These are phyloP conservation scores for Galemys pyrenaicus DNA, from an alignment of 2,113 vertebrate species.

Conservation along the genomic window DNA sequence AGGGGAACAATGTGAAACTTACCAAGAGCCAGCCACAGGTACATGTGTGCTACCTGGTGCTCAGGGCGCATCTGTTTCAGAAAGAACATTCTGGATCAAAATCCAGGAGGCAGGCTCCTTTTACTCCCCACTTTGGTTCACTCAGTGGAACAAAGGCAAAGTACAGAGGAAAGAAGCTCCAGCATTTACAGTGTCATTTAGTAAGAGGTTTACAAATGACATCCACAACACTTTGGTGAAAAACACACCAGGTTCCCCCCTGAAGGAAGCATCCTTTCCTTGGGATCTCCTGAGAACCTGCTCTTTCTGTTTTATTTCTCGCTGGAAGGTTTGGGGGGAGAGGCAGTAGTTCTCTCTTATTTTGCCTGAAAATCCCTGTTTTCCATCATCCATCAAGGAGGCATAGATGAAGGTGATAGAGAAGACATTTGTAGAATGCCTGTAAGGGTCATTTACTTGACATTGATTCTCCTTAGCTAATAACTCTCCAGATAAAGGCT, in stretches of 20 bases:
- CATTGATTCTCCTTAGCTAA: not conserved
- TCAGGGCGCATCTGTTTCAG: not conserved
- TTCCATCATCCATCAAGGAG: not conserved
- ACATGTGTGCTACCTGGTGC: rapidly evolving
- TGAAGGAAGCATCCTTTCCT: not conserved
- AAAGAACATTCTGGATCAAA: not conserved
- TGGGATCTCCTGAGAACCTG: rapidly evolving
- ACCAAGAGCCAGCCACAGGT: not conserved
- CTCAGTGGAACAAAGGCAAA: not conserved
- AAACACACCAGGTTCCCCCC: not conserved
- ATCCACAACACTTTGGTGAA: not conserved
- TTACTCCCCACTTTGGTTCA: not conserved
- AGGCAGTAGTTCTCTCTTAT: rapidly evolving
- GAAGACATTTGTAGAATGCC: not conserved
- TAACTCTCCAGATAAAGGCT: not conserved
- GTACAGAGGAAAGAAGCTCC: not conserved
- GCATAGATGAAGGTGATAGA: not conserved
- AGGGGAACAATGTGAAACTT: not conserved
- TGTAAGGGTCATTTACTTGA: not conserved
- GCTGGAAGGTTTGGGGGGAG: not conserved
- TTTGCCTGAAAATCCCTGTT: not conserved
- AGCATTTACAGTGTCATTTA: not conserved
- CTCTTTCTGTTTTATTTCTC: not conserved
- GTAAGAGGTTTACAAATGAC: not conserved
- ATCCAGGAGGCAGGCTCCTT: not conserved